Base-by-base conservation (phyloP, 2,888 invertebrate genomes). In the Merodon equestris region DNA sequence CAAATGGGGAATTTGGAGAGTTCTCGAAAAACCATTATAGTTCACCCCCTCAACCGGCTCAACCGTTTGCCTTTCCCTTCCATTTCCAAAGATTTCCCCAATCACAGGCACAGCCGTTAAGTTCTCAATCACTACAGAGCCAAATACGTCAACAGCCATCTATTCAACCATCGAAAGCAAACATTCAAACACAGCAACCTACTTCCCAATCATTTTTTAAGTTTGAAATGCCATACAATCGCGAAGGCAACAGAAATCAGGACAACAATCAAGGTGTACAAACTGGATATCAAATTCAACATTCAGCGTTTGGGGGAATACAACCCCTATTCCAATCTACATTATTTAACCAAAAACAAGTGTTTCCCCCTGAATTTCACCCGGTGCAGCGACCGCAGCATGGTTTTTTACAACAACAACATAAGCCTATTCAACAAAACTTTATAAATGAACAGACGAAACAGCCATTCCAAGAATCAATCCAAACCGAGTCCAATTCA, bases 121-220 rank as follows among this genome's bases (percentile, higher is more conserved):
- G 54, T 12, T 79, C 67, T 17, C 56, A 82, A 64, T 72, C 81
- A 0, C n/a, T n/a, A n/a, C n/a, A n/a, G n/a, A n/a, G n/a, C n/a
- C 72, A 85, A 34, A 83, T 85, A 5, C 85, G 85, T 14, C 71
- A 82, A 27, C 81, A 82, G 47, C 83, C 71, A 60, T 60, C 63
- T 9, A 76, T 66, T 66, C 82, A 71, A 14, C 81, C 81, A n/a
- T 81, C 81, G 51, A 82, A 58, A 81, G 82, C 14, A 74, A 71
- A 15, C 45, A 44, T 51, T 5, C 82, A 81, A 10, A 45, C 81
- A 4, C 88, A 88, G 56, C 87, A 87, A 64, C 88, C 88, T 3
- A 87, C 89, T 1, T 88, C 89, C 0, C 88, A 88, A 70, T 88
- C 88, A 1, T 88, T 88, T 82, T 88, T 88, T 71, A 88, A 88